phyloP scores from a whole-genome alignment of 2,888 invertebrate genomes.

The Diaprepes abbreviatus region DNA sequence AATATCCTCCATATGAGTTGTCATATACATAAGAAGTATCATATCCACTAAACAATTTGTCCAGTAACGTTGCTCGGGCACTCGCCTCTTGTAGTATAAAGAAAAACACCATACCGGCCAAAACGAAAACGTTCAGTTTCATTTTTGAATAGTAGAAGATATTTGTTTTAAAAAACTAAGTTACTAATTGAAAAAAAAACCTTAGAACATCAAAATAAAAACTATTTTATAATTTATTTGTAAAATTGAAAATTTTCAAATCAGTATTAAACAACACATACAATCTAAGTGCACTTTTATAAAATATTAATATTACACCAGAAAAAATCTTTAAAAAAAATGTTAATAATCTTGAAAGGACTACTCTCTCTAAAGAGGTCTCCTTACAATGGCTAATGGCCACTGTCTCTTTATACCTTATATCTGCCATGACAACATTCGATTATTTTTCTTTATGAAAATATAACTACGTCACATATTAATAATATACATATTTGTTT shows the following conservation, averaged over 20 bases:
- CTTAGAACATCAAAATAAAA: too few species aligned
- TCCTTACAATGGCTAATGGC: conserved; percentile 28
- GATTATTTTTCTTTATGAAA: conserved; percentile 13
- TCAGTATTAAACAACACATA: not conserved
- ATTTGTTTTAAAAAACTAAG: too few species aligned
- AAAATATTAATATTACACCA: not conserved
- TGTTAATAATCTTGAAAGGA: conserved; percentile 10
- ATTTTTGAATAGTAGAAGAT: too few species aligned
- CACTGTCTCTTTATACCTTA: conserved; percentile 20
- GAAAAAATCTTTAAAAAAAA: not conserved
- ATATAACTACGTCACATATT: conserved; percentile 24
- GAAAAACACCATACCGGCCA: not conserved
- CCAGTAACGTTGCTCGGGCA: conserved; percentile 29
- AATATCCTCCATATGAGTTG: conserved; percentile 16
- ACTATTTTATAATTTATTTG: too few species aligned
- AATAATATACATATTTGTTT: conserved; percentile 13
- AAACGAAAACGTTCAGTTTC: not conserved
- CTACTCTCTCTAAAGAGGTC: conserved; percentile 39
- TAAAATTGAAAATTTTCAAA: not conserved
- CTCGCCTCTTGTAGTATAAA: not conserved
- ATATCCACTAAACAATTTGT: conserved; percentile 42
- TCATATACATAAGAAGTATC: conserved; percentile 27
- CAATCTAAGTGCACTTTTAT: not conserved
- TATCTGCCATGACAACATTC: conserved; percentile 8
- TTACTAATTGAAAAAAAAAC: too few species aligned